Conservation (phyloP, 2,113 vertebrate genomes). For the Montifringilla adamsi region DNA sequence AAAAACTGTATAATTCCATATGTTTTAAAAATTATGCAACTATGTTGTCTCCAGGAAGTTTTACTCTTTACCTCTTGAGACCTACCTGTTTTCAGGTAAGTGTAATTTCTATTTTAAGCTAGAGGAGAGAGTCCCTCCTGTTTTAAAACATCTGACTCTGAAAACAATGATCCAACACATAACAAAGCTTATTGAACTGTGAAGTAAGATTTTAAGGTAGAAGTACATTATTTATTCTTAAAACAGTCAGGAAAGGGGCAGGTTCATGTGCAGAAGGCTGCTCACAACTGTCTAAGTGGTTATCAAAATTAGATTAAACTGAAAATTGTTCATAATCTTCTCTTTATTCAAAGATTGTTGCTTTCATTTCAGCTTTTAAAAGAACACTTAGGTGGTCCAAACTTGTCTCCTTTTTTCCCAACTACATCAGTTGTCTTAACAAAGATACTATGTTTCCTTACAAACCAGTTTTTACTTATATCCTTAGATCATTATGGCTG, state of each 20-base stretch:
- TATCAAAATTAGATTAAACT: neutral
- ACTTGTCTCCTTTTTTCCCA: neutral
- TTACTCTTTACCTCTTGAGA: neutral
- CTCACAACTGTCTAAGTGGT: neutral
- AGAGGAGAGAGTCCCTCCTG: neutral
- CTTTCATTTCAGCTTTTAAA: neutral
- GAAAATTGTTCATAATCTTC: neutral
- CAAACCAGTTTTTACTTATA: neutral
- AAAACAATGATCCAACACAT: neutral
- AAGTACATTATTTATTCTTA: neutral
- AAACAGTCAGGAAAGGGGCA: neutral
- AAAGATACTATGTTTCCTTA: neutral
- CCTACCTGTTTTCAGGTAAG: neutral
- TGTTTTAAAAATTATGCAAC: neutral
- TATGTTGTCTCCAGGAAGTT: neutral
- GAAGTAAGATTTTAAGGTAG: neutral
- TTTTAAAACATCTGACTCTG: neutral
- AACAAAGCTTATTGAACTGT: neutral
- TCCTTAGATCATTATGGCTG: neutral
- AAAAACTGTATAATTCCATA: neutral
- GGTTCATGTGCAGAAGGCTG: neutral
- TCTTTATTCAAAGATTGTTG: neutral
- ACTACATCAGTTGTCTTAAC: neutral
- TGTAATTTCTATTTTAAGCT: neutral
- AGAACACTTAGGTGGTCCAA: neutral